These are phyloP conservation scores for Eilema caniola DNA, from an alignment of 2,888 invertebrate species.

Conservation along the genomic window DNA sequence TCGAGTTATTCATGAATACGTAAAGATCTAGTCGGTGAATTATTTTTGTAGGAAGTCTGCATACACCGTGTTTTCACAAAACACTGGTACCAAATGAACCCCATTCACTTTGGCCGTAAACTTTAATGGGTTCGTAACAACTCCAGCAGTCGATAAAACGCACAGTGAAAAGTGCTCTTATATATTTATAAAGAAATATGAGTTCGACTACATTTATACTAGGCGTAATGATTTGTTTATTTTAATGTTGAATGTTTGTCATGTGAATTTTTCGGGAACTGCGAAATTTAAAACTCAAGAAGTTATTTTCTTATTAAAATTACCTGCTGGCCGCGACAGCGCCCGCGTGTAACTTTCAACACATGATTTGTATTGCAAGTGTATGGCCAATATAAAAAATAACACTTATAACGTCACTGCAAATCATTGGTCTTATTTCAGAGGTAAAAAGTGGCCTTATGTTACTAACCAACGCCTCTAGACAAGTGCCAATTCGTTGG, in stretches of 20 bases:
- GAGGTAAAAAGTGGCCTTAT: too few species aligned
- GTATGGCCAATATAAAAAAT: too few species aligned
- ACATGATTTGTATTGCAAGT: too few species aligned
- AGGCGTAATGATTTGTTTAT: constrained; percentile 8
- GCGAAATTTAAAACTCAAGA: too few species aligned
- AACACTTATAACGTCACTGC: too few species aligned
- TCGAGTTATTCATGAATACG: neutral
- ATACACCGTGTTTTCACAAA: constrained; percentile 38
- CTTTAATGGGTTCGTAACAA: constrained; percentile 60
- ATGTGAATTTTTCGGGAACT: too few species aligned
- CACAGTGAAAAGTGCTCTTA: constrained; percentile 51
- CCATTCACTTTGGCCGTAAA: constrained; percentile 64
- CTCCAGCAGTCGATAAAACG: constrained; percentile 50
- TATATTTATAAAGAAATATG: constrained; percentile 39
- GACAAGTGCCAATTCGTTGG: too few species aligned
- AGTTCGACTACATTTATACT: constrained; percentile 6
- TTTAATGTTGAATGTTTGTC: neutral
- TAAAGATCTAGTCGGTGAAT: neutral
- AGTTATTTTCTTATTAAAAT: too few species aligned
- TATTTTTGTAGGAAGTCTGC: constrained; percentile 9
- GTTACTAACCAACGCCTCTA: too few species aligned
- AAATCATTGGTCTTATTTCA: too few species aligned
- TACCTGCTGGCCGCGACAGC: too few species aligned
- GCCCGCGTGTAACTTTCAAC: too few species aligned
- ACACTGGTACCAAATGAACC: constrained; percentile 34